phyloP scores from a whole-genome alignment of 2,797 vertebrate genomes.

The Scyliorhinus canicula region DNA sequence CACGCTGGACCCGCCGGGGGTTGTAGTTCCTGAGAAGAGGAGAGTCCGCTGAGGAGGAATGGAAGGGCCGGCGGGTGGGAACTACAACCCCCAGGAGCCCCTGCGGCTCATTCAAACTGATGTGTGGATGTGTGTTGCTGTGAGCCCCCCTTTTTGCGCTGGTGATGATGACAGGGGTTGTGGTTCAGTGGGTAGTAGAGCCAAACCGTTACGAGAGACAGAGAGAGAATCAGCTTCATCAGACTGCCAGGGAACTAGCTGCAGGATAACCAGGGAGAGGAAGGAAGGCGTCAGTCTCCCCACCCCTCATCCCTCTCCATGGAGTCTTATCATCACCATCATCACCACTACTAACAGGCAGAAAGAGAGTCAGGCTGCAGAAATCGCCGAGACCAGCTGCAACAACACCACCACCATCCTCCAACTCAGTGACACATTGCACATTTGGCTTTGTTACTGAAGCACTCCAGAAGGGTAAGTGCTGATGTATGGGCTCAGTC shows the following conservation, averaged over 20 bases:
- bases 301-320: too few species aligned
- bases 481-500: background rate
- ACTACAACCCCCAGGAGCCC: constrained; percentile 16
- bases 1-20: background rate
- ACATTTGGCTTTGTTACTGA: constrained; percentile 29
- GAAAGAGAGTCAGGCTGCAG: background rate
- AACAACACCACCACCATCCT: background rate
- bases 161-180: constrained; percentile 11
- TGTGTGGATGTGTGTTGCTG: background rate
- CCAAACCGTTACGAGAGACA: background rate
- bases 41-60: background rate
- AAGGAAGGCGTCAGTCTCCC: background rate
- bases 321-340: background rate
- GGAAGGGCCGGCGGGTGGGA: too few species aligned
- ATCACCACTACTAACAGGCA: background rate
- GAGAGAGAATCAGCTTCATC: background rate
- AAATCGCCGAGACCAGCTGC: background rate
- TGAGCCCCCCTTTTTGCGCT: background rate
- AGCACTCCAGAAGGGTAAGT: constrained; percentile 26
- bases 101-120: background rate
- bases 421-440: background rate
- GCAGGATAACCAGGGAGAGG: background rate
- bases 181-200: background rate
- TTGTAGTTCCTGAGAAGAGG: background rate
- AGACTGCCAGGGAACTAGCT: background rate